Evolutionary conservation across 1,140 invertebrate species (phyloP).

Genomic region (Aradophagus sp.): DNA sequence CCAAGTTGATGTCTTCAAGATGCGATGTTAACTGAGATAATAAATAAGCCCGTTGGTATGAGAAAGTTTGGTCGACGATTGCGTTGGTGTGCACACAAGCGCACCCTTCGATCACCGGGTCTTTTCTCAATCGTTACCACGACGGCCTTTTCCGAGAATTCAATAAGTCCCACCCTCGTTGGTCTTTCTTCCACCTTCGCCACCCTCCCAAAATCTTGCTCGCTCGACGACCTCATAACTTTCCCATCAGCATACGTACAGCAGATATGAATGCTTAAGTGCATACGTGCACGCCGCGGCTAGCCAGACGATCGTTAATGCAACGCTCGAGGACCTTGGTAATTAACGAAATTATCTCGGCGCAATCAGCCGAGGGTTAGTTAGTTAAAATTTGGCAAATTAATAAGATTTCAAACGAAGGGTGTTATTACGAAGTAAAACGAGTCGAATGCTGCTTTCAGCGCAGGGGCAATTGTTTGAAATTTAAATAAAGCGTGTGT

Average conservation of each 20-base stretch:
- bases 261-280: constrained; percentile 2
- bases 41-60: neutral
- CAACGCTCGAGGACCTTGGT: too few species aligned
- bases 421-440: too few species aligned
- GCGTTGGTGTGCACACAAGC: constrained; percentile 50
- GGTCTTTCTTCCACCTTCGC: constrained; percentile 32
- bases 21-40: constrained; percentile 1
- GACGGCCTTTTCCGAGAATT: constrained; percentile 49
- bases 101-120: constrained; percentile 47
- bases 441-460: too few species aligned
- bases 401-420: too few species aligned
- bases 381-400: too few species aligned
- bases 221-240: constrained; percentile 42
- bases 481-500: too few species aligned
- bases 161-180: constrained; percentile 46
- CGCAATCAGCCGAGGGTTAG: too few species aligned
- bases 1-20: neutral
- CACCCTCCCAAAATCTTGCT: constrained; percentile 50
- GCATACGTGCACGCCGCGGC: constrained; percentile 12
- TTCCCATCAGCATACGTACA: constrained; percentile 35
- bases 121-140: constrained; percentile 50
- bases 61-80: constrained; percentile 50
- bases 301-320: too few species aligned
- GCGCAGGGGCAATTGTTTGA: too few species aligned
- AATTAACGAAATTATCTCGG: too few species aligned